Evolutionary conservation across 2,888 invertebrate genomes (phyloP), one percentile per base, ranked within the genome.

Genomic region (Clitarchus hookeri): DNA sequence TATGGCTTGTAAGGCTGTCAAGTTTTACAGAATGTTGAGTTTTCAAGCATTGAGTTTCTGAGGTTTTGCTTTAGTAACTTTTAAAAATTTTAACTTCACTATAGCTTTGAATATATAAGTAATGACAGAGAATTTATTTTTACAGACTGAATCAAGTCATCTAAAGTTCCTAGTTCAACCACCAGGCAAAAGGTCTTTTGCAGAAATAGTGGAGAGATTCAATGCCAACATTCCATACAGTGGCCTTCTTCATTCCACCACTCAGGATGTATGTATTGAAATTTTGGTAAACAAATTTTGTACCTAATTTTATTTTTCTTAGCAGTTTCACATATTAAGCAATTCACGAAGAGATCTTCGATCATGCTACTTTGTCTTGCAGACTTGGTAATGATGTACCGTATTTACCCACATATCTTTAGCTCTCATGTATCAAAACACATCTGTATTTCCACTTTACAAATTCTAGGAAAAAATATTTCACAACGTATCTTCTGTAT

Each of bases 221-320:
- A 99, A 99, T 92, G 97, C 98, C 84, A 99, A 99, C 92, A 95
- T 99, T 89, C 98, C 99, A 6, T 99, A 99, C 93, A 98, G 98
- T 92, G 99, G 99, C 27, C 95, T 99, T 84, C 95, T 98, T 88
- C 98, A 99, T 92, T 98, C 99, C 89, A 96, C 98, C 88, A 97
- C 98, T 44, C 98, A 98, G 93, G 99, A 99, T 92, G 98, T 98
- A 94, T 94, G 96, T 90, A 87, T 65, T 65, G 65, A n/a, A 23
- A 19, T 65, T 23, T 23, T 23, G 16, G 65, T 19, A 84, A 84
- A 27, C 27, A 82, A 82, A 23, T 82, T 36, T 9, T 82, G 36
- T 16, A 80, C 16, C 8, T 26, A 88, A 88, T 88, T 88, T 87
- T 87, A 87, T 36, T 36, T 36, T 36, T 1, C 36, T 36, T 36